phyloP scores from a whole-genome alignment of 2,113 vertebrate species.

The Camelus dromedarius region DNA sequence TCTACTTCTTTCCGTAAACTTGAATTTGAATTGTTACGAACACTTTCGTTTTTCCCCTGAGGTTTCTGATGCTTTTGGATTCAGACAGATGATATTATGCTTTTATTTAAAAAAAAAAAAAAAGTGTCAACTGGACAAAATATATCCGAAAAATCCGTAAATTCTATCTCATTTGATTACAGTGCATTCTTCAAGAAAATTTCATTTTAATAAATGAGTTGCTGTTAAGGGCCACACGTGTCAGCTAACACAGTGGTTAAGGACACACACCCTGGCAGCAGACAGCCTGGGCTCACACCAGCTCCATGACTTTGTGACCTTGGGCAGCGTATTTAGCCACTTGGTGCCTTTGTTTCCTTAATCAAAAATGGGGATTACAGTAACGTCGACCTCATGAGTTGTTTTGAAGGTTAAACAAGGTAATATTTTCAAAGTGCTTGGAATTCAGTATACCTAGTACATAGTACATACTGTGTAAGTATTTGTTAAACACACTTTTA shows the following conservation, averaged over 20 bases:
- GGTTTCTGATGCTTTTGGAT: neutral
- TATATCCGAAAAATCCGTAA: neutral
- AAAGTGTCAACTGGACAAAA: neutral
- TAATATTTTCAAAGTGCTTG: neutral
- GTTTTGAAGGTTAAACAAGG: neutral
- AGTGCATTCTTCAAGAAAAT: neutral
- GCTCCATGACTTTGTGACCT: accelerated
- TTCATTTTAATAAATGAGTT: neutral
- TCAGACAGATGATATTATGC: neutral
- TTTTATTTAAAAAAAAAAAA: neutral
- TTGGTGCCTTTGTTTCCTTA: neutral
- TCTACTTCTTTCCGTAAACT: neutral
- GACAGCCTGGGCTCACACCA: neutral
- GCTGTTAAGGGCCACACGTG: accelerated
- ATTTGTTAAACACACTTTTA: neutral
- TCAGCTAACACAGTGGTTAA: neutral
- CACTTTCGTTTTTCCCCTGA: neutral
- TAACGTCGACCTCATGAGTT: neutral
- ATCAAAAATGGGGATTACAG: neutral
- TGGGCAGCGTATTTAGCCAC: neutral
- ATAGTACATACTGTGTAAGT: neutral
- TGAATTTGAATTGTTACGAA: neutral
- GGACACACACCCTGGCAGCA: accelerated
- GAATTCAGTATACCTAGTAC: neutral
- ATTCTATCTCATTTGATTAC: neutral